phyloP scores from a whole-genome alignment of 2,888 invertebrate species.

The Drosophila glabriapex region DNA sequence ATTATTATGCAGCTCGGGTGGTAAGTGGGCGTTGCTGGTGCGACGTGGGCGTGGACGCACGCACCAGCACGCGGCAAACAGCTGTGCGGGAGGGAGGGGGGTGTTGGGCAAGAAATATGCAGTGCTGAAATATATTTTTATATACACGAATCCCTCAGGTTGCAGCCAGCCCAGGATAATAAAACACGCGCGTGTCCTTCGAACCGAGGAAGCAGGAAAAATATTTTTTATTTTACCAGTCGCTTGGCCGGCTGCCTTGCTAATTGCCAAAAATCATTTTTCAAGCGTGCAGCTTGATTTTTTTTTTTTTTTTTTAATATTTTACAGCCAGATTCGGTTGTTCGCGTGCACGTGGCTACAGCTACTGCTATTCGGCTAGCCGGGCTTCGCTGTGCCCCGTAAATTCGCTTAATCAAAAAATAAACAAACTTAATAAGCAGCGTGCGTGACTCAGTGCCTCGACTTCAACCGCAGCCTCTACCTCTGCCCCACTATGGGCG shows the following conservation, averaged over 20 bases:
- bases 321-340: slow-evolving; percentile 41
- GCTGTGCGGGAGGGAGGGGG: not conserved
- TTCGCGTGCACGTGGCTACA: slow-evolving; percentile 43
- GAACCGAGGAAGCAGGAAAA: slow-evolving; percentile 36
- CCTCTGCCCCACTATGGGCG: slow-evolving; percentile 31
- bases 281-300: slow-evolving; percentile 60
- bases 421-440: slow-evolving; percentile 73
- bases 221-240: slow-evolving; percentile 33
- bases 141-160: slow-evolving; percentile 60
- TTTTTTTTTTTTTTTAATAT: slow-evolving; percentile 14
- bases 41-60: slow-evolving; percentile 50
- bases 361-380: slow-evolving; percentile 9
- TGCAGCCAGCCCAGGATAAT: slow-evolving; percentile 71
- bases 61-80: slow-evolving; percentile 56
- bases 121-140: slow-evolving; percentile 22
- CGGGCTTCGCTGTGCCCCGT: slow-evolving; percentile 29
- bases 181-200: slow-evolving; percentile 69
- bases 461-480: not conserved
- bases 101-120: slow-evolving; percentile 32
- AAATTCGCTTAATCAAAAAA: slow-evolving; percentile 78
- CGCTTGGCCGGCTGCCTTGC: slow-evolving; percentile 60
- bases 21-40: slow-evolving; percentile 38
- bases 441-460: slow-evolving; percentile 35
- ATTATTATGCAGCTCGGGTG: slow-evolving; percentile 73
- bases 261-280: slow-evolving; percentile 80